Evolutionary conservation across 2,113 vertebrate genomes (phyloP).

Genomic region (Gulo gulo): DNA sequence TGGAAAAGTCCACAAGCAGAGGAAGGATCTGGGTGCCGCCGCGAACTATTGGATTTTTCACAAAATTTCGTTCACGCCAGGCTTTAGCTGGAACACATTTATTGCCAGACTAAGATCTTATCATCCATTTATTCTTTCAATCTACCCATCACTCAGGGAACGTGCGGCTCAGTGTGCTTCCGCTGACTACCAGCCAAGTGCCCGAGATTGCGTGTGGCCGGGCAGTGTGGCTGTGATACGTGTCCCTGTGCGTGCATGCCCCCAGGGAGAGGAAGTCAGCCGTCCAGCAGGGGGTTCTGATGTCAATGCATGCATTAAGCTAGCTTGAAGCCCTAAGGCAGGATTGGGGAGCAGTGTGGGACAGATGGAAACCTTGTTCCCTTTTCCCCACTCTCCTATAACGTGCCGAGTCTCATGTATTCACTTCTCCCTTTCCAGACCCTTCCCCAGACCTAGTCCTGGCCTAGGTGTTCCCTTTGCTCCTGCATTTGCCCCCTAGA

Average conservation of each 20-base stretch:
- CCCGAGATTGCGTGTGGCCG: neutral
- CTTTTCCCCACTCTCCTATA: neutral
- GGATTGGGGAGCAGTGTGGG: no score
- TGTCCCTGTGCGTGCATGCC: neutral
- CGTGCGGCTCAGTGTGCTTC: neutral
- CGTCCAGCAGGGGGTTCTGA: neutral
- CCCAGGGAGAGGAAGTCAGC: neutral
- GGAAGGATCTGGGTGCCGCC: neutral
- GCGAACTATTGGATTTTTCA: neutral
- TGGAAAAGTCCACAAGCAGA: neutral
- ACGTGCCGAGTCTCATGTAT: neutral
- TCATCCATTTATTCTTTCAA: neutral
- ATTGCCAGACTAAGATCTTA: slow-evolving; percentile 8
- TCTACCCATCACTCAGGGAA: neutral
- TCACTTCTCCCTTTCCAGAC: neutral
- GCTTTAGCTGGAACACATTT: neutral
- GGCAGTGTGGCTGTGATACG: neutral
- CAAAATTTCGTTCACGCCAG: neutral
- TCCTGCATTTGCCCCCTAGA: neutral
- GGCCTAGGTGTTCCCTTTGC: neutral
- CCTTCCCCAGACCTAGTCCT: neutral
- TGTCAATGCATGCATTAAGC: neutral
- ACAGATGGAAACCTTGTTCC: neutral
- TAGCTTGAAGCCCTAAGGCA: neutral
- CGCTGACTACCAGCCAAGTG: neutral